phyloP scores from a whole-genome alignment of 2,797 vertebrate species.

The Poeciliopsis turneri region DNA sequence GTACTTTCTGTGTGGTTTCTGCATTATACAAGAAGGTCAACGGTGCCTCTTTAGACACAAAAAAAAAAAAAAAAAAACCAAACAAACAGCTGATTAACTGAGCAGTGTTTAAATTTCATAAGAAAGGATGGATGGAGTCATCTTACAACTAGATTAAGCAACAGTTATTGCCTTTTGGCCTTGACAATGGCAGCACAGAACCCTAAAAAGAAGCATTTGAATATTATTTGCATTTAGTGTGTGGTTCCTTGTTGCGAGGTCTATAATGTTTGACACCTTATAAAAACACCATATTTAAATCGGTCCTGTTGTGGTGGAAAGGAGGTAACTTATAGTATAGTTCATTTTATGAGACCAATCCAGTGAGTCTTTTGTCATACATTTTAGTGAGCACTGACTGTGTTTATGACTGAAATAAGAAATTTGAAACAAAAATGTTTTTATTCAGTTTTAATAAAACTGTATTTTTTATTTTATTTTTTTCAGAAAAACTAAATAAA shows the following conservation, averaged over 20 bases:
- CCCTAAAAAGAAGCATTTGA: conserved; percentile 3
- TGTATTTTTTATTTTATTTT: neutral
- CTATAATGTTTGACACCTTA: neutral
- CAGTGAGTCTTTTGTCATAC: neutral
- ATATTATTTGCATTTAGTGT: conserved; percentile 5
- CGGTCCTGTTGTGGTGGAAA: neutral
- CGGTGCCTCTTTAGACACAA: neutral
- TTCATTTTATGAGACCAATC: neutral
- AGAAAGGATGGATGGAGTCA: neutral
- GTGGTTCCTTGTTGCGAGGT: neutral
- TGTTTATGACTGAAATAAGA: neutral
- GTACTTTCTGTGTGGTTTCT: neutral
- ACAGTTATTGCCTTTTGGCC: neutral
- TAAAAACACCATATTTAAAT: neutral
- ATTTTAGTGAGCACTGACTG: neutral
- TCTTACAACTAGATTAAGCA: neutral
- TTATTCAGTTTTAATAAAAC: neutral
- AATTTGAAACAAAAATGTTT: neutral
- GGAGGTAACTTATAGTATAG: no score
- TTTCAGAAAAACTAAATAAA: neutral
- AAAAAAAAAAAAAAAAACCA: neutral
- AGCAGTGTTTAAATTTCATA: neutral
- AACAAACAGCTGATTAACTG: neutral
- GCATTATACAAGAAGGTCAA: neutral
- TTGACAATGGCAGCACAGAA: neutral